Evolutionary conservation across 2,797 vertebrate species (phyloP).

Genomic region (Crenichthys baileyi): DNA sequence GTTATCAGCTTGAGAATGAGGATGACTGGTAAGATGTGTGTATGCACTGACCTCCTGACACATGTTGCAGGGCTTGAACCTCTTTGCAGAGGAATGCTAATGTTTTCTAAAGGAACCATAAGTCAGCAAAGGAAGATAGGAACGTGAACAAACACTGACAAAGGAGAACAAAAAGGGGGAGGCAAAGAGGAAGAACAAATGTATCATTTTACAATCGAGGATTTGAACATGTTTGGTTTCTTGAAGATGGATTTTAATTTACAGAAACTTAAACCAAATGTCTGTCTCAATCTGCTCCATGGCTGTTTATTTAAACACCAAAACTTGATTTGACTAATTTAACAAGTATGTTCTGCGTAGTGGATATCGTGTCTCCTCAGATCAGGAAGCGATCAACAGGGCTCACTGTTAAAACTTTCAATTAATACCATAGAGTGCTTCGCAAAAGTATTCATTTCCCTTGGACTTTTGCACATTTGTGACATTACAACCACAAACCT

Average conservation of each 20-base stretch:
- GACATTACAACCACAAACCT: background rate
- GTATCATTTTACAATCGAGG: slow-evolving; percentile 25
- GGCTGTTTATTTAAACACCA: slow-evolving; percentile 22
- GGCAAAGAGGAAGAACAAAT: slow-evolving; percentile 10
- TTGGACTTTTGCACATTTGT: background rate
- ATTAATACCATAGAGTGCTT: background rate
- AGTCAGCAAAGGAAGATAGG: slow-evolving; percentile 43
- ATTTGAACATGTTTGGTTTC: slow-evolving; percentile 13
- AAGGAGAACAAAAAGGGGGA: slow-evolving; percentile 5
- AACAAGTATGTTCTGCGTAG: slow-evolving; percentile 16
- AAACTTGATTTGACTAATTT: slow-evolving; percentile 28
- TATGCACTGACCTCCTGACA: slow-evolving; percentile 60
- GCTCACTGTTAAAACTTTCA: slow-evolving; percentile 29
- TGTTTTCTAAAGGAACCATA: slow-evolving; percentile 70
- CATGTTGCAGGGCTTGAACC: slow-evolving; percentile 55
- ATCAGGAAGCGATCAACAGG: background rate
- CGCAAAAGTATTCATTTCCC: background rate
- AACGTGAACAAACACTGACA: slow-evolving; percentile 10
- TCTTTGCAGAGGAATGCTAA: slow-evolving; percentile 74
- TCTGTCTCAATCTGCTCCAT: slow-evolving; percentile 8
- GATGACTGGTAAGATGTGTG: slow-evolving; percentile 34
- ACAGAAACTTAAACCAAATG: slow-evolving; percentile 24
- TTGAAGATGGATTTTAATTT: slow-evolving; percentile 28
- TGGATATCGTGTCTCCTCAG: slow-evolving; percentile 8
- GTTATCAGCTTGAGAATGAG: slow-evolving; percentile 57